These are phyloP conservation scores for Pogonognathellus flavescens DNA, from an alignment of 1,140 invertebrate genomes.

Conservation along the genomic window DNA sequence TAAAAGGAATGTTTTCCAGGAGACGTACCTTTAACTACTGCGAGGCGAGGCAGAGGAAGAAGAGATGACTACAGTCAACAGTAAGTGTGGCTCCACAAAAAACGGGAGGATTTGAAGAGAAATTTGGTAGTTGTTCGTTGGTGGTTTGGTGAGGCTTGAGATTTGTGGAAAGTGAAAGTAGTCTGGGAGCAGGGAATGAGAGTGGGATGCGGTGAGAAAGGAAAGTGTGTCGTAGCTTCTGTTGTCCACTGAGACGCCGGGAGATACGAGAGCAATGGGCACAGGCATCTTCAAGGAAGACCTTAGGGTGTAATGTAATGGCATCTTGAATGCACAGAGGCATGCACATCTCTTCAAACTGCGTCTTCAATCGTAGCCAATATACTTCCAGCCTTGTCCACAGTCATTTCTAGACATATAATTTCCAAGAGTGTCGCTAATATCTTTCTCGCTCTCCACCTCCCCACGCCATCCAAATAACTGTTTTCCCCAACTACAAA, in stretches of 20 bases:
- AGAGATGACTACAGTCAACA: neutral
- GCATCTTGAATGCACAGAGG: neutral
- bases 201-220: too few relatives aligned
- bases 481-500: conserved; percentile 31
- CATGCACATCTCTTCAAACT: neutral
- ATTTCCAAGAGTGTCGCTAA: neutral
- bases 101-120: neutral
- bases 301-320: neutral
- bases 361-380: neutral
- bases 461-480: neutral
- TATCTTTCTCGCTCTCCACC: conserved; percentile 16
- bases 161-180: too few relatives aligned
- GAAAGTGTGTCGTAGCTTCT: too few relatives aligned
- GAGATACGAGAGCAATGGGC: neutral
- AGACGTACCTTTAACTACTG: neutral
- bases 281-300: neutral
- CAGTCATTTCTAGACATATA: neutral
- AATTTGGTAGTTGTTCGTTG: neutral
- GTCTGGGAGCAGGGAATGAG: too few relatives aligned
- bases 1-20: conserved; percentile 24
- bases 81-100: neutral
- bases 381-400: neutral
- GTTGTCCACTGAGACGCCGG: too few relatives aligned
- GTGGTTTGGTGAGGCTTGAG: neutral
- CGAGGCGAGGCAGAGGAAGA: neutral